Base-by-base conservation (phyloP, 2,888 invertebrate species). In the Stratiomys singularior region DNA sequence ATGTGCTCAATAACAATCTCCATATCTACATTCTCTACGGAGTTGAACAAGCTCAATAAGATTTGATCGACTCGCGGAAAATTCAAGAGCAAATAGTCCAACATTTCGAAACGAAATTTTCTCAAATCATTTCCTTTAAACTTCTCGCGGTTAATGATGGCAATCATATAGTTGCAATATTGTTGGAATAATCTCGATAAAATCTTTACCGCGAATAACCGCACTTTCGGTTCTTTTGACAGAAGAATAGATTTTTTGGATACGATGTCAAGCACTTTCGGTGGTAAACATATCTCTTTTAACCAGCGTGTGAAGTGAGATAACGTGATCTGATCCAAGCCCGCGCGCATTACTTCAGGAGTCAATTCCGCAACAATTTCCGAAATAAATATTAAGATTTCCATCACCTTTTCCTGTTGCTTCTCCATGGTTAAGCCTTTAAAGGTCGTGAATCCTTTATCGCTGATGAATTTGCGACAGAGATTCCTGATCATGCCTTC, bases 181-280 rank as follows among this genome's bases (percentile, higher is more conserved):
- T 89, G 88, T 15, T 82, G 82, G 77, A 89, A 84, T 88, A 89
- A 89, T 52, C 83, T 82, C 37, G 83, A 81, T 0, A 89, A 81
- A 1, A 89, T 81, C 2, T 83, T 81, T 28, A 86, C 82, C 0
- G 85, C 83, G 15, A 85, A 84, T 47, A 88, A 81, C 3, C 89
- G 85, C 2, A 88, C 85, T 7, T 87, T 81, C 9, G 81, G 44
- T 27, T 84, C 82, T 30, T 81, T 82, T 67, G 80, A 67, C 9
- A 67, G 80, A 1, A 87, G 67, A 4, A 60, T n/a, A 28, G 80
- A 78, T 0, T 78, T 77, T 23, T 81, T 81, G 56, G 82, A 83
- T 15, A 87, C 80, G 21, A 83, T 82, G 0, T 83, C 77, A 1
- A 87, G 78, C 0, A 84, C 82, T 76, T 87, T 87, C 15, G 84